phyloP scores from a whole-genome alignment of 2,113 vertebrate genomes.

The Plecotus auritus region DNA sequence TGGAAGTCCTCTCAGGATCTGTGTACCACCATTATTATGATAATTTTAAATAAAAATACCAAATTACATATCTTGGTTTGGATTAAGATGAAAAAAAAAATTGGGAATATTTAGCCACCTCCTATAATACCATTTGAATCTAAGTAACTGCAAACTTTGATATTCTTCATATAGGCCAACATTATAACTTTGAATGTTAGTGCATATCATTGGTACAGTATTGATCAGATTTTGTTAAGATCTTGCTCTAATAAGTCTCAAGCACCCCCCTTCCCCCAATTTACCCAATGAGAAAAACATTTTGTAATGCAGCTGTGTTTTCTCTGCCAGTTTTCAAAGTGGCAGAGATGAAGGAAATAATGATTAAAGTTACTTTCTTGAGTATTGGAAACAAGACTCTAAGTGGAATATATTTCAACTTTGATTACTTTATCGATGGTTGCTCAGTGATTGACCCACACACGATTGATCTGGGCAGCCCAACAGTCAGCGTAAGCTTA shows the following conservation, averaged over 20 bases:
- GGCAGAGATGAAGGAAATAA: not conserved
- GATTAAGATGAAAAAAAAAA: not conserved
- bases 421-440: not conserved
- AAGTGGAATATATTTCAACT: constrained; percentile 1
- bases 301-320: not conserved
- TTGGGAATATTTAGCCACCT: not conserved
- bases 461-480: not conserved
- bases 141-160: not conserved
- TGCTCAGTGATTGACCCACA: not conserved
- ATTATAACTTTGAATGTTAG: not conserved
- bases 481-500: too few species aligned
- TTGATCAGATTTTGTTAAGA: not conserved
- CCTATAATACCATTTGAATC: not conserved
- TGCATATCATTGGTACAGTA: not conserved
- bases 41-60: not conserved
- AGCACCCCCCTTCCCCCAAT: rapidly evolving
- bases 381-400: not conserved
- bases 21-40: not conserved
- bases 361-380: not conserved
- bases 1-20: not conserved
- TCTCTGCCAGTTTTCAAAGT: not conserved
- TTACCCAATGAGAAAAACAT: not conserved
- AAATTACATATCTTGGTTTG: not conserved
- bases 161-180: not conserved
- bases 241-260: not conserved